These are phyloP conservation scores for Torymus aiolomorphi DNA, from an alignment of 2,888 invertebrate genomes.

Conservation along the genomic window DNA sequence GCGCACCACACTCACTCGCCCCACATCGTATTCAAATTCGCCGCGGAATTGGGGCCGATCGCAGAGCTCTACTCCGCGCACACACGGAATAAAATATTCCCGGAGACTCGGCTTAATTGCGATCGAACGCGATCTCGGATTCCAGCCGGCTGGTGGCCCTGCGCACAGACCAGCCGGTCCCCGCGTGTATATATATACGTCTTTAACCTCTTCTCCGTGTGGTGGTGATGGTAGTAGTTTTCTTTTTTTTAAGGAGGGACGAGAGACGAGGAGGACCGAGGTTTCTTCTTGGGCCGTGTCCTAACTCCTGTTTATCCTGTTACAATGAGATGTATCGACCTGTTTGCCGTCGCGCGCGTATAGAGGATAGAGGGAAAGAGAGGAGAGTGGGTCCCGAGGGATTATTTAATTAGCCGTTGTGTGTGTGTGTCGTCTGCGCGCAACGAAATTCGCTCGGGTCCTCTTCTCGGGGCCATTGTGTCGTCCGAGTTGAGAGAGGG, in stretches of 20 bases:
- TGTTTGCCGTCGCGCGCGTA: constrained; percentile 67
- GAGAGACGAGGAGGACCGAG: neutral
- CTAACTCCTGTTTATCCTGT: constrained; percentile 75
- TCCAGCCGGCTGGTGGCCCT: constrained; percentile 74
- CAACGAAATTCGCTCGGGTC: no score
- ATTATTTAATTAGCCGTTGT: constrained; percentile 73
- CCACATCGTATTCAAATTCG: constrained; percentile 74
- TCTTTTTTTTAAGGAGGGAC: constrained; percentile 14
- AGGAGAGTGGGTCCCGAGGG: constrained; percentile 64
- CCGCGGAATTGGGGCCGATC: constrained; percentile 66
- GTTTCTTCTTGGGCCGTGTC: constrained; percentile 59
- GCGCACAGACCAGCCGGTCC: neutral
- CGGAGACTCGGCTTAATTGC: constrained; percentile 74
- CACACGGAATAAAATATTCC: constrained; percentile 73
- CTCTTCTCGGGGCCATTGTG: no score
- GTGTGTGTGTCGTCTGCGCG: no score
- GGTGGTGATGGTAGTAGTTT: neutral
- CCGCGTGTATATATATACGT: constrained; percentile 5
- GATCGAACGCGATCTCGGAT: constrained; percentile 76
- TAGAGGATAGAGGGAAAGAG: neutral
- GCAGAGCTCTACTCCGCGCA: neutral
- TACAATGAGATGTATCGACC: constrained; percentile 75
- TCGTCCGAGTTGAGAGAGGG: no score
- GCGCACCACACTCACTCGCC: constrained; percentile 49
- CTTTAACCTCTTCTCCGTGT: constrained; percentile 49